Percentiles rank a stretch among this genome's conserved stretches.
phyloP scores from a whole-genome alignment of 2,888 invertebrate genomes.

The Pachliopta kotzebuea region DNA sequence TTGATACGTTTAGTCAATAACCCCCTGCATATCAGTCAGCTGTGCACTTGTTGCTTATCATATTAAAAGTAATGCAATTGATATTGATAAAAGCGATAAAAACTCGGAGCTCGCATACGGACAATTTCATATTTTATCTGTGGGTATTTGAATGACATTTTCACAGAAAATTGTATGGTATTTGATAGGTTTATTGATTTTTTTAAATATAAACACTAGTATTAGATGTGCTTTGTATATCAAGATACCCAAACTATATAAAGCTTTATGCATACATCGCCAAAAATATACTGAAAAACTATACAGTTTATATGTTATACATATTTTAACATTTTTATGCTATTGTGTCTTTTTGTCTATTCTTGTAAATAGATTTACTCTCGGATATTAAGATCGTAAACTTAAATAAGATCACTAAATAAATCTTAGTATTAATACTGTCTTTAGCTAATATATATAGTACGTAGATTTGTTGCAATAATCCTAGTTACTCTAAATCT shows the following conservation, averaged over 20 bases:
- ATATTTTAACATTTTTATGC: no score
- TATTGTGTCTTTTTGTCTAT: no score
- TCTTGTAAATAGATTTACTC: no score
- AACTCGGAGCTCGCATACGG: neutral
- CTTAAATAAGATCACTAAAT: no score
- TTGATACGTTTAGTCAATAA: constrained; percentile 24
- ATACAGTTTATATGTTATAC: no score
- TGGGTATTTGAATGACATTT: neutral
- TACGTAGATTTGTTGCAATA: no score
- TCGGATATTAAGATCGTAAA: no score
- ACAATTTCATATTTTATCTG: constrained; percentile 3
- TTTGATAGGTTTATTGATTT: neutral
- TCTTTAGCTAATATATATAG: neutral
- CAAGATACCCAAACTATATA: no score
- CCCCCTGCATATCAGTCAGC: constrained; percentile 15
- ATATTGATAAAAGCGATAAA: constrained; percentile 7
- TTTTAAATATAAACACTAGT: neutral
- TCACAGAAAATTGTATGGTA: neutral
- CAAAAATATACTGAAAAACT: no score
- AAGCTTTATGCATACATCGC: no score
- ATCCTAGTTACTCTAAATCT: no score
- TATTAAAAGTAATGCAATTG: constrained; percentile 12
- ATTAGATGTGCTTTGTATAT: neutral
- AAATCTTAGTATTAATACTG: neutral
- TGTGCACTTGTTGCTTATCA: constrained; percentile 7